Percentiles rank a stretch among this genome's conserved stretches.
phyloP scores from a whole-genome alignment of 2,888 invertebrate species.

The Pelosia muscerda region DNA sequence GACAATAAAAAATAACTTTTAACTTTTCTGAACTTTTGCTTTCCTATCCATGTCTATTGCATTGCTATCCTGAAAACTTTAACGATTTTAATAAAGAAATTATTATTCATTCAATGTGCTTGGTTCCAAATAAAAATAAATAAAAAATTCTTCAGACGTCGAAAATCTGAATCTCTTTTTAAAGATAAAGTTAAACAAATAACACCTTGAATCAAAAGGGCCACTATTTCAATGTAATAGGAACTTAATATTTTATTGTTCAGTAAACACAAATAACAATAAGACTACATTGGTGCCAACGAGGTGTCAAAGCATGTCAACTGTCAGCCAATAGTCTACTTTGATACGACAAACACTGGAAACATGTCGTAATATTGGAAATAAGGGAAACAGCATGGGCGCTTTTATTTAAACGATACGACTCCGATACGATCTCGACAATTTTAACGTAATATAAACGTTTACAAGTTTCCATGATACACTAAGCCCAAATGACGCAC shows the following conservation, averaged over 20 bases:
- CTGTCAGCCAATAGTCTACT: slow-evolving; percentile 34
- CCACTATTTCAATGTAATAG: neutral
- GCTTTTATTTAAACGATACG: neutral
- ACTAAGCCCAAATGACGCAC: too few species aligned
- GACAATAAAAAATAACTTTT: too few species aligned
- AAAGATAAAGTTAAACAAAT: neutral
- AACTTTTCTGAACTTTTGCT: too few species aligned
- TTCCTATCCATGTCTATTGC: too few species aligned
- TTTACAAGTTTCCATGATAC: neutral
- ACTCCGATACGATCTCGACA: neutral
- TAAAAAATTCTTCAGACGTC: neutral
- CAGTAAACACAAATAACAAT: slow-evolving; percentile 25
- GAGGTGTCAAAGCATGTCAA: slow-evolving; percentile 27
- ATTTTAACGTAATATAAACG: neutral
- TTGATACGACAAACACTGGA: slow-evolving; percentile 22
- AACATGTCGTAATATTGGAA: slow-evolving; percentile 25
- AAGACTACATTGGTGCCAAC: slow-evolving; percentile 18
- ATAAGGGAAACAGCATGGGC: slow-evolving; percentile 5
- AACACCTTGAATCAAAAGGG: neutral
- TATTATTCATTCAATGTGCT: too few species aligned
- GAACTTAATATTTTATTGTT: slow-evolving; percentile 11
- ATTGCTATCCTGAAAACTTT: too few species aligned
- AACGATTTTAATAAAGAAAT: too few species aligned
- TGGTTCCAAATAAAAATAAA: neutral
- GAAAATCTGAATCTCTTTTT: neutral